These are phyloP conservation scores for Drosophila helvetica DNA, from an alignment of 2,888 invertebrate species.

Conservation along the genomic window DNA sequence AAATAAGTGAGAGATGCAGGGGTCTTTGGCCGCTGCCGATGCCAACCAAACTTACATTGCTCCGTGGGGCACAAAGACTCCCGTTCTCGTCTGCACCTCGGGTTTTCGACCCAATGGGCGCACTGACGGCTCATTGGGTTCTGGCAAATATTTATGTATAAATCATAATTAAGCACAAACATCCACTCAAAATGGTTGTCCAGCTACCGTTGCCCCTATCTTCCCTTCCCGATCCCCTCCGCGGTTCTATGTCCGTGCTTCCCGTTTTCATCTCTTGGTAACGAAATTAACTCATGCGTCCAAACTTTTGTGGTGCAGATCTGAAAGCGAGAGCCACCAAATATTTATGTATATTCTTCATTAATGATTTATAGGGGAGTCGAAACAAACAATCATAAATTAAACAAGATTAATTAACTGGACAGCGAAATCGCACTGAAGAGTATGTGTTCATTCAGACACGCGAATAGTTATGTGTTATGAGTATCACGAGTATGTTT, in stretches of 20 bases:
- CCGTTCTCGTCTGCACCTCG: constrained; percentile 3
- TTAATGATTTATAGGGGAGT: constrained; percentile 65
- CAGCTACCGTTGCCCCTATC: constrained; percentile 13
- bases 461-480: background rate
- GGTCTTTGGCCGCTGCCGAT: constrained; percentile 1
- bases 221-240: background rate
- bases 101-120: constrained; percentile 9
- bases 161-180: constrained; percentile 71
- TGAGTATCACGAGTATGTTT: background rate
- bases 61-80: background rate
- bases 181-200: constrained; percentile 36
- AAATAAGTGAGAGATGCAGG: background rate
- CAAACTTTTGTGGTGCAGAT: constrained; percentile 55
- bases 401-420: constrained; percentile 70
- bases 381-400: constrained; percentile 67
- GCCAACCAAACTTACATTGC: background rate
- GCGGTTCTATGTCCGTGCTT: constrained; percentile 3
- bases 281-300: constrained; percentile 27
- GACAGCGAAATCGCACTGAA: background rate
- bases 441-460: background rate
- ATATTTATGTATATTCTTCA: constrained; percentile 64
- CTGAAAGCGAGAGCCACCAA: constrained; percentile 56
- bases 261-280: constrained; percentile 23
- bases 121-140: constrained; percentile 25
- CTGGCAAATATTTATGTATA: constrained; percentile 53